Percentiles rank a stretch among this genome's conserved stretches.
phyloP scores from a whole-genome alignment of 2,113 vertebrate genomes.

The Passer montanus region DNA sequence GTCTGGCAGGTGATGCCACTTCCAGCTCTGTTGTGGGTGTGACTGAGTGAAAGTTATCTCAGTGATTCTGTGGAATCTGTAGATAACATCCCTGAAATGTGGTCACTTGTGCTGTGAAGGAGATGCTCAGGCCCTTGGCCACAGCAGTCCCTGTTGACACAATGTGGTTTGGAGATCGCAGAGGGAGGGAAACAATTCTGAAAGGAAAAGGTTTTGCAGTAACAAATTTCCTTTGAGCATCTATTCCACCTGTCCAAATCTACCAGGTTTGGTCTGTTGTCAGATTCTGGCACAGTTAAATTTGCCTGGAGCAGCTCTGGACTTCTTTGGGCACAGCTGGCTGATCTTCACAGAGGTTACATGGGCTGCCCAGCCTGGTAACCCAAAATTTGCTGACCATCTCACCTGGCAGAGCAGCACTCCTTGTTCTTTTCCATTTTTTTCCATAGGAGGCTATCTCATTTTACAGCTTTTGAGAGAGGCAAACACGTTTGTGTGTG shows the following conservation, averaged over 20 bases:
- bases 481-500: not conserved
- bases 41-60: not conserved
- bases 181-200: not conserved
- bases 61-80: not conserved
- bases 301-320: not conserved
- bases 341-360: not conserved
- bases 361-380: not conserved
- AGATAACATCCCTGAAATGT: not conserved
- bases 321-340: not conserved
- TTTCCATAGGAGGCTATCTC: not conserved
- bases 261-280: not conserved
- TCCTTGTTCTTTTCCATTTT: not conserved
- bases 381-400: not conserved
- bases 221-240: not conserved
- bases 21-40: not conserved
- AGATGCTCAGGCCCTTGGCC: not conserved
- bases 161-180: not conserved
- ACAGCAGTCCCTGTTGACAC: not conserved
- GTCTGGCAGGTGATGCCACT: not conserved
- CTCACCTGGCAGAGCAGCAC: not conserved
- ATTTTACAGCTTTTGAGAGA: constrained; percentile 17
- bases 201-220: not conserved
- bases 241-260: not conserved
- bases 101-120: not conserved
- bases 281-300: not conserved